phyloP scores from a whole-genome alignment of 2,113 vertebrate genomes.

The Centropristis striata region DNA sequence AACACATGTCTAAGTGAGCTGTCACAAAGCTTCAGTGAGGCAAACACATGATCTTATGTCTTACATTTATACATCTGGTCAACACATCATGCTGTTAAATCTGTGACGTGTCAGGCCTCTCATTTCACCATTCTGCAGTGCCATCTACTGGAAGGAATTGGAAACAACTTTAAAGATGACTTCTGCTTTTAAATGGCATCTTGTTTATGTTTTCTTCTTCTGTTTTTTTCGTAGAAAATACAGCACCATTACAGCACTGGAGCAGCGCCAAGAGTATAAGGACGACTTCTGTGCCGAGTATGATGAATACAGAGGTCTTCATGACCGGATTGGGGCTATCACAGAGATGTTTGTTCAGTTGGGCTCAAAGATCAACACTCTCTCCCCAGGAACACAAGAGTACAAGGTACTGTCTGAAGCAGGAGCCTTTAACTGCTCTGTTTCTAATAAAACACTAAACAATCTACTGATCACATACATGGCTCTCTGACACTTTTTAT shows the following conservation, averaged over 20 bases:
- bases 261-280: constrained; percentile 87
- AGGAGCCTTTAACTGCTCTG: background rate
- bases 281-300: constrained; percentile 90
- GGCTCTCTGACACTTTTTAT: constrained; percentile 18
- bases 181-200: background rate
- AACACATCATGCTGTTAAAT: constrained; percentile 54
- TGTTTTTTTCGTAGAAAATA: constrained; percentile 82
- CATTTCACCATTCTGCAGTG: constrained; percentile 31
- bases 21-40: constrained; percentile 47
- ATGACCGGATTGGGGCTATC: constrained; percentile 84
- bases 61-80: constrained; percentile 73
- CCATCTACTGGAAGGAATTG: constrained; percentile 71
- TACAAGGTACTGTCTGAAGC: constrained; percentile 83
- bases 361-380: constrained; percentile 88
- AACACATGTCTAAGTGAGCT: constrained; percentile 50
- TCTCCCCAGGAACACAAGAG: constrained; percentile 87
- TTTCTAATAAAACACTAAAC: background rate
- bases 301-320: constrained; percentile 85
- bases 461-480: constrained; percentile 1
- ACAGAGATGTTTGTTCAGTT: constrained; percentile 88
- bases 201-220: background rate
- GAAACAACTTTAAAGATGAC: background rate
- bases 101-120: constrained; percentile 40
- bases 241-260: constrained; percentile 75
- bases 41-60: constrained; percentile 64